A percentile compares a stretch with the other conserved stretches of the same genome.
Conservation (phyloP, 2,888 invertebrate species). For the Cremastinae sp. region DNA sequence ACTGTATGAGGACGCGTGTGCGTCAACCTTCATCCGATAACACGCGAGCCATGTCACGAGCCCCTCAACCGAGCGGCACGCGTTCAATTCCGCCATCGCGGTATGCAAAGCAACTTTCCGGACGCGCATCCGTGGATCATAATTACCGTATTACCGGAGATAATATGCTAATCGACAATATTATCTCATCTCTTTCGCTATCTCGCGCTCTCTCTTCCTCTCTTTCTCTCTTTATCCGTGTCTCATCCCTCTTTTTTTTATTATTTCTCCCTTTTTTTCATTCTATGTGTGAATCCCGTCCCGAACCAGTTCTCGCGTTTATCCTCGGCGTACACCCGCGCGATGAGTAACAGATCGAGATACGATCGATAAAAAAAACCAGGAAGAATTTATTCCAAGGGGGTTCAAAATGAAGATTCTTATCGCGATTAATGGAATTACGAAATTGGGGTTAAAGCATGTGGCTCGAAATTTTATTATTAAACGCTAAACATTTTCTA, state of each 20-base stretch:
- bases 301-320: conserved; percentile 69
- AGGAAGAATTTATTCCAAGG: too few relatives aligned
- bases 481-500: too few relatives aligned
- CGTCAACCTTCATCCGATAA: conserved; percentile 43
- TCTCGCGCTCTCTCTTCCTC: too few relatives aligned
- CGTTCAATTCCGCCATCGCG: background rate
- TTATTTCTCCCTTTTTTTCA: conserved; percentile 69
- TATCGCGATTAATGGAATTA: too few relatives aligned
- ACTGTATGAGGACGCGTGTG: background rate
- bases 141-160: conserved; percentile 71
- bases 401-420: too few relatives aligned
- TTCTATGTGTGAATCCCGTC: conserved; percentile 73
- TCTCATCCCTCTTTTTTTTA: too few relatives aligned
- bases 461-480: too few relatives aligned
- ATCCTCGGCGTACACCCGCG: too few relatives aligned
- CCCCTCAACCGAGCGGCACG: background rate
- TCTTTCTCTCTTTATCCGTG: too few relatives aligned
- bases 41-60: conserved; percentile 20
- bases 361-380: conserved; percentile 40
- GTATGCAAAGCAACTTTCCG: conserved; percentile 67
- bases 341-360: conserved; percentile 59
- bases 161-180: conserved; percentile 76
- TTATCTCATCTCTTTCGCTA: too few relatives aligned
- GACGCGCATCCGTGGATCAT: conserved; percentile 59
- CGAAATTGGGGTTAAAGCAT: too few relatives aligned